Base-by-base conservation (phyloP, 2,888 invertebrate genomes). In the Pantelozetes paolii region DNA sequence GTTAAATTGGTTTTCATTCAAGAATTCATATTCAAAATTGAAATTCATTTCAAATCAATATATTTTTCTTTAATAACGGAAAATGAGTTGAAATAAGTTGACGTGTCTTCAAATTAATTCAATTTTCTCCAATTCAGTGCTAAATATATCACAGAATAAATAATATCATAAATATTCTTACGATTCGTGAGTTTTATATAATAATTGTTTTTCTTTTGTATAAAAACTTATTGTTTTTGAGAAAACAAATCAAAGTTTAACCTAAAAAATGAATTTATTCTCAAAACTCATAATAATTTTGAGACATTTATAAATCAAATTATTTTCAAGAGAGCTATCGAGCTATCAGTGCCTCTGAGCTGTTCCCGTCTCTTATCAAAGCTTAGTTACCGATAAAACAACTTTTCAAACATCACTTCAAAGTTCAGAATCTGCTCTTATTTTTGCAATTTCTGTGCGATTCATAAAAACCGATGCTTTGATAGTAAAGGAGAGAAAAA, bases 311-410 rank as follows among this genome's bases (percentile, higher is more conserved):
- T 57, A 57, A 57, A 57, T 57, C 20, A 54, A 57, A 28, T 57
- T n/a, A n/a, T n/a, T 28, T 54, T 54, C 28, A 13, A 13, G 45
- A 45, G 45, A 45, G 45, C 50, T 50, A 50, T 50, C 30, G 57
- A 28, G 57, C 57, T 54, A 54, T 57, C 30, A 30, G 57, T 28
- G 57, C 57, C 57, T 57, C 57, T 28, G 57, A 57, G 57, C 57
- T 57, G 57, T 57, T 57, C 57, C 57, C 26, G 26, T 57, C 30
- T 28, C 57, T 57, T 57, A 57, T 57, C 57, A 28, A 57, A 57
- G 57, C 57, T 57, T 57, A 57, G 57, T 57, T 57, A 57, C 57
- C 57, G 57, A 57, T 57, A 57, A 57, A 57, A 57, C 57, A 57
- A 57, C 57, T 57, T 57, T 57, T 28, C 57, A 57, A 57, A 28